A percentile compares a stretch with the other conserved stretches of the same genome.
These are phyloP conservation scores for Gallinago nigripennis DNA, from an alignment of 2,797 vertebrate genomes.

Conservation along the genomic window DNA sequence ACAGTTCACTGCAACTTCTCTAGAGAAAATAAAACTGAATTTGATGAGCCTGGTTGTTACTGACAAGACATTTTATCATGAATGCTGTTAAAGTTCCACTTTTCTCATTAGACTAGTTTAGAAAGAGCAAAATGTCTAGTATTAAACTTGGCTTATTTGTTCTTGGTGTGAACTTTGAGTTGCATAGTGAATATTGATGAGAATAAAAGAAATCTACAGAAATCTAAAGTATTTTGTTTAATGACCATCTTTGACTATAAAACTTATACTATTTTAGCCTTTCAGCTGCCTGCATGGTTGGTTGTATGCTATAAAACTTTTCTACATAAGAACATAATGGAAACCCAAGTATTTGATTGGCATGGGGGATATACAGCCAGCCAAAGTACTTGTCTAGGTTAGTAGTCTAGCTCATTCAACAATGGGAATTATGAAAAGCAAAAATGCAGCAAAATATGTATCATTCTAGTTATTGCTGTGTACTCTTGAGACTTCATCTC, in stretches of 20 bases:
- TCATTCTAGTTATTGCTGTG: neutral
- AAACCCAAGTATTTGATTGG: neutral
- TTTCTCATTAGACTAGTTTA: neutral
- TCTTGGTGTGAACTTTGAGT: neutral
- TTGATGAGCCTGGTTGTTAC: conserved; percentile 18
- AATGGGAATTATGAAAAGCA: neutral
- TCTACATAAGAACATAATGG: neutral
- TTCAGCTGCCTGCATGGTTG: neutral
- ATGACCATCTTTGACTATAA: neutral
- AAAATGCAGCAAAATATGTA: neutral
- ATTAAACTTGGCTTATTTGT: neutral
- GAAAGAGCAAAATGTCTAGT: neutral
- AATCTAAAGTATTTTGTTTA: neutral
- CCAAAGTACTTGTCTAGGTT: neutral
- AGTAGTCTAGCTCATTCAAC: neutral
- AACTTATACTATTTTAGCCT: neutral
- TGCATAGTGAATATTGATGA: neutral
- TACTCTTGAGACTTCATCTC: neutral
- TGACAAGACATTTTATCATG: neutral
- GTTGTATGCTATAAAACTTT: neutral
- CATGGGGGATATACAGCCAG: neutral
- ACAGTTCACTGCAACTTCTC: neutral
- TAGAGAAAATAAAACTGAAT: conserved; percentile 35
- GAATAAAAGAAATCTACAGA: neutral
- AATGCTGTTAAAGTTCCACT: neutral